Evolutionary conservation across 2,113 vertebrate species (phyloP), one percentile per base, ranked within the genome.

Genomic region (Sitta europaea): DNA sequence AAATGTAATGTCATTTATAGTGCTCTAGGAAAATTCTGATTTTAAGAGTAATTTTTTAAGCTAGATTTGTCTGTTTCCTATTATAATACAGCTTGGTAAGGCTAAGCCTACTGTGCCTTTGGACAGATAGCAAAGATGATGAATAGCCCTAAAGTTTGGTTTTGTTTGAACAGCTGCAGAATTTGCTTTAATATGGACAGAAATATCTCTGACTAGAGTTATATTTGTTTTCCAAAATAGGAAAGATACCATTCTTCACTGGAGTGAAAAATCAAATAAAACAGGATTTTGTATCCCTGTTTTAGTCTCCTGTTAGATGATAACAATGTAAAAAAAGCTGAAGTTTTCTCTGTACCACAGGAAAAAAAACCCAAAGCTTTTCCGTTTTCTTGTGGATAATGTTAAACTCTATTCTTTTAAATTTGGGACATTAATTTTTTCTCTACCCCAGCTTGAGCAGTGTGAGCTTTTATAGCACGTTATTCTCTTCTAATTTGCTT

Each of bases 161-260:
- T 94, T 88, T 88, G 81, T 97, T 95, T 94, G 78, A 90, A 94
- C 91, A 90, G 88, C 94, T 96, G 93, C 20, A 91, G 67, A 72
- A 43, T 91, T 85, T 82, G 72, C 93, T 90, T 82, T 73, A 90
- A 74, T 70, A 62, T 14, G 58, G 67, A 54, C 55, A 86, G 66
- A 90, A 92, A 91, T 90, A 82, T 61, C 58, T 12, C 5, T 62
- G 85, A 59, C 50, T 79, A n/a, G 38, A 35, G 63, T 85, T 92
- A 45, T 54, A 68, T 85, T 96, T 96, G 51, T 88, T 95, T 95
- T 88, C n/a, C 7, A 1, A 21, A 79, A 79, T 50, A 88, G 75
- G 79, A 76, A 88, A 73, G 58, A 71, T 90, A 42, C 76, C 70
- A 73, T 83, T 92, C 67, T 83, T 91, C 63, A 40, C 67, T 80